Evolutionary conservation across 2,888 invertebrate genomes (phyloP), one percentile per base, ranked within the genome.

Genomic region (Lasioglossum pauxillum): DNA sequence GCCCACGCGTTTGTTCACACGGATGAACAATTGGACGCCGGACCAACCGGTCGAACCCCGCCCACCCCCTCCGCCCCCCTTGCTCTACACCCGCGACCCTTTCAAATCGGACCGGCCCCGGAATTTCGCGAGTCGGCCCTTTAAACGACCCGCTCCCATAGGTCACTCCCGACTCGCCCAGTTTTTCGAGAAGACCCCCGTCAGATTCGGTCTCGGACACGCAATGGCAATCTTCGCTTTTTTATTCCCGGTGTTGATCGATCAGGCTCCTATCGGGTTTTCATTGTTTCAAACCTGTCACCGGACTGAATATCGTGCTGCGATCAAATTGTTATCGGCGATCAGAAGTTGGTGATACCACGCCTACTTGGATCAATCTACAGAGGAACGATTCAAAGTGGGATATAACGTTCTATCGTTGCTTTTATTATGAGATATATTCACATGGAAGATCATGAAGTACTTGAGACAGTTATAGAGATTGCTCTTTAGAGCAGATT

Each of bases 1-100:
- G 35, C 27, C 81, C 64, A 73, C 69, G 75, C 84, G 87, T 72
- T 80, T 87, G 81, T 87, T 87, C 87, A 84, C 87, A 87, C 87
- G 87, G 86, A 87, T 87, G 87, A 84, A 87, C 87, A 87, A 87
- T 87, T 53, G 83, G 38, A 44, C 60, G 72, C 60, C 78, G 57
- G 75, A 72, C 67, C 67, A 38, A 64, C 53, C 38, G 49, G 57
- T 60, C 53, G 53, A 53, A 53, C 49, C 49, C 49, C 19, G 19
- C 19, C 49, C 49, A 49, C 7, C 49, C 49, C 72, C 72, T 41
- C 31, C 75, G 14, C n/a, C 60, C 35, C 23, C 23, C 41, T 19
- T 19, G 49, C 23, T 53, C 23, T 53, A 23, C 23, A 10, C 53
- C 69, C 46, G 60, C 60, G 67, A 19, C 75, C 73, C 64, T 83